These are phyloP conservation scores for Parnassius smintheus DNA, from an alignment of 2,888 invertebrate species.

Conservation along the genomic window DNA sequence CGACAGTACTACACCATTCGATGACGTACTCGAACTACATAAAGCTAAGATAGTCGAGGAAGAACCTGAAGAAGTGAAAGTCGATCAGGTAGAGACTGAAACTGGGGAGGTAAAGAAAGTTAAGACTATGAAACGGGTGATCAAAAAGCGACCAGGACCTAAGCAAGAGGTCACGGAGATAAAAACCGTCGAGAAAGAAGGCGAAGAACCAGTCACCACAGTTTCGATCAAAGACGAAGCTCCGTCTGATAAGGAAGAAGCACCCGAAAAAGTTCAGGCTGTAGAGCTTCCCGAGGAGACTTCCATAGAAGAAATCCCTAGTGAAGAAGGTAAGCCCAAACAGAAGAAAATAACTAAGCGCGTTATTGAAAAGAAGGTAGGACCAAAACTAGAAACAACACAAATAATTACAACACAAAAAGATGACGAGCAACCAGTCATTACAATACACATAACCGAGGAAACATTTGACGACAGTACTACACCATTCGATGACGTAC, in stretches of 20 bases:
- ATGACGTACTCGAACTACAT: slow-evolving; percentile 26
- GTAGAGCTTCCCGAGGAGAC: slow-evolving; percentile 46
- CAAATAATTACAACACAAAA: slow-evolving; percentile 34
- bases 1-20: slow-evolving; percentile 20
- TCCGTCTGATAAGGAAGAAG: slow-evolving; percentile 16
- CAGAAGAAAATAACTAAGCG: slow-evolving; percentile 30
- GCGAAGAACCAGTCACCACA: slow-evolving; percentile 27
- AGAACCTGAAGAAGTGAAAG: slow-evolving; percentile 31
- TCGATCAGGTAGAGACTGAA: slow-evolving; percentile 21
- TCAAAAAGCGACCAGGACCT: slow-evolving; percentile 36
- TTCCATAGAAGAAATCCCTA: slow-evolving; percentile 30
- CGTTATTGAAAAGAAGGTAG: slow-evolving; percentile 48
- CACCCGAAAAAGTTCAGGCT: slow-evolving; percentile 20
- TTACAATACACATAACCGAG: slow-evolving; percentile 33
- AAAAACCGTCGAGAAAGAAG: neutral
- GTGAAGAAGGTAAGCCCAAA: slow-evolving; percentile 47
- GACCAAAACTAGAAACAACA: slow-evolving; percentile 38
- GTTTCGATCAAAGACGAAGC: slow-evolving; percentile 35
- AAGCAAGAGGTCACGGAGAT: slow-evolving; percentile 28
- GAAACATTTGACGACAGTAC: slow-evolving; percentile 10
- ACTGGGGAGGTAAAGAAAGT: slow-evolving; percentile 21
- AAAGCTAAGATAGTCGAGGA: slow-evolving; percentile 12
- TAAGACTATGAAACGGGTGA: slow-evolving; percentile 35
- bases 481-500: slow-evolving; percentile 30
- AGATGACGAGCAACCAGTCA: slow-evolving; percentile 54